phyloP scores from a whole-genome alignment of 2,113 vertebrate species.

The Bubo bubo region DNA sequence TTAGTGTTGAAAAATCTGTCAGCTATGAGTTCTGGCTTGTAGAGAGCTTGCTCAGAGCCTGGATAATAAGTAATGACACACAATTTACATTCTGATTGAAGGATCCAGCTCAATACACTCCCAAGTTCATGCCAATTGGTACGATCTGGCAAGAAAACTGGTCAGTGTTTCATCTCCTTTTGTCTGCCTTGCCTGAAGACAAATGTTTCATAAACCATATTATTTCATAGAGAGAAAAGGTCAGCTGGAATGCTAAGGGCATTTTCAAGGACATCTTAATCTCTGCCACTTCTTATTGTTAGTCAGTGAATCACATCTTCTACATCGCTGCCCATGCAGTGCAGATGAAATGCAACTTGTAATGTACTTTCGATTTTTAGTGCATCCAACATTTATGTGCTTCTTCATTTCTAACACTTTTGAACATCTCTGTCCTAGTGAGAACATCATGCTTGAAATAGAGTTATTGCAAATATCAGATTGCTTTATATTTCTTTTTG shows the following conservation, averaged over 20 bases:
- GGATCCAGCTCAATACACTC: neutral
- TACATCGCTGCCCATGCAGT: slow-evolving; percentile 2
- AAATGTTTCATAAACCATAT: slow-evolving; percentile 25
- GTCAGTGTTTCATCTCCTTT: neutral
- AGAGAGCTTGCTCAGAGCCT: slow-evolving; percentile 1
- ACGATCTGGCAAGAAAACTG: neutral
- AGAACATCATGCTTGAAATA: neutral
- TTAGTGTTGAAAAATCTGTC: slow-evolving; percentile 28
- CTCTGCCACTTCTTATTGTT: slow-evolving; percentile 5
- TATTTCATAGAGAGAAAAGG: slow-evolving; percentile 34
- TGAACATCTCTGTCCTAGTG: neutral
- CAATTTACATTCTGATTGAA: slow-evolving; percentile 47
- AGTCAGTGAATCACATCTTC: neutral
- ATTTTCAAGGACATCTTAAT: slow-evolving; percentile 50
- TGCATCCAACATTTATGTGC: neutral
- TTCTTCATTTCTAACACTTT: neutral
- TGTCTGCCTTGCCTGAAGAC: neutral
- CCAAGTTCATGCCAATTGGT: neutral
- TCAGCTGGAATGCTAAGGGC: slow-evolving; percentile 11
- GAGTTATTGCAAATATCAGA: neutral
- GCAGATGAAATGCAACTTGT: neutral
- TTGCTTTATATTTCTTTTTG: neutral
- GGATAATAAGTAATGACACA: slow-evolving; percentile 28
- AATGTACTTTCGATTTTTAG: slow-evolving; percentile 3
- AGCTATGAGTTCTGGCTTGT: neutral